A percentile compares a stretch with the other conserved stretches of the same genome.
These are phyloP conservation scores for Caenorhabditis wallacei DNA, from an alignment of 2,888 invertebrate genomes.

Conservation along the genomic window DNA sequence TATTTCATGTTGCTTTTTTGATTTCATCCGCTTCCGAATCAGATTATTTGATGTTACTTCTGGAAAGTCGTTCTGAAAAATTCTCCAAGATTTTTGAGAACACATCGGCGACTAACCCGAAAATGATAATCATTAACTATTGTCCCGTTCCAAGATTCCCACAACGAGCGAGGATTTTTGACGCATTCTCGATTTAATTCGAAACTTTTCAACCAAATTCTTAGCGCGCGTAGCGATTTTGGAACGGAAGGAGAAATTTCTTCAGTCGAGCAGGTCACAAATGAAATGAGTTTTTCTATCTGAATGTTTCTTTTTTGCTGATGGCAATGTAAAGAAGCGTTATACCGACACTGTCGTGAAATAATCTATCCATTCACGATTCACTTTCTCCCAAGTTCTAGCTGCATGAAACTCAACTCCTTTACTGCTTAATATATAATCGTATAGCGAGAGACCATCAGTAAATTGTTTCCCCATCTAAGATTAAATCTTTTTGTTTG, in stretches of 20 bases:
- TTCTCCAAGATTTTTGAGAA: neutral
- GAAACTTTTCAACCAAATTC: neutral
- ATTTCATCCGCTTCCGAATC: conserved; percentile 71
- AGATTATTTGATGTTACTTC: conserved; percentile 33
- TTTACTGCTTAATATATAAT: neutral
- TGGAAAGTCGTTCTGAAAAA: conserved; percentile 41
- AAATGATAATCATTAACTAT: too few species aligned
- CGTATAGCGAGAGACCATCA: neutral
- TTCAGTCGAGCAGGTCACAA: conserved; percentile 6
- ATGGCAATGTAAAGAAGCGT: neutral
- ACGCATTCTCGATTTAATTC: too few species aligned
- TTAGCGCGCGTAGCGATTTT: conserved; percentile 28
- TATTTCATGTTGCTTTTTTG: conserved; percentile 78
- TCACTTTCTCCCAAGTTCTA: neutral
- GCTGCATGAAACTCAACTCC: conserved; percentile 42
- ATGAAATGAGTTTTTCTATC: conserved; percentile 14
- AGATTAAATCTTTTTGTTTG: neutral
- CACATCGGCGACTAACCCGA: neutral
- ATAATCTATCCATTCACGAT: conserved; percentile 5
- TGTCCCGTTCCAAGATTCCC: conserved; percentile 21
- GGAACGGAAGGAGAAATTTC: neutral
- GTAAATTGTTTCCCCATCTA: neutral
- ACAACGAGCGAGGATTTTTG: neutral
- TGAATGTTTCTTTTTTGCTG: conserved; percentile 2
- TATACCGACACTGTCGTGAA: conserved; percentile 10